Evolutionary conservation across 2,797 vertebrate genomes (phyloP), one percentile per base, ranked within the genome.

Genomic region (Huso huso): DNA sequence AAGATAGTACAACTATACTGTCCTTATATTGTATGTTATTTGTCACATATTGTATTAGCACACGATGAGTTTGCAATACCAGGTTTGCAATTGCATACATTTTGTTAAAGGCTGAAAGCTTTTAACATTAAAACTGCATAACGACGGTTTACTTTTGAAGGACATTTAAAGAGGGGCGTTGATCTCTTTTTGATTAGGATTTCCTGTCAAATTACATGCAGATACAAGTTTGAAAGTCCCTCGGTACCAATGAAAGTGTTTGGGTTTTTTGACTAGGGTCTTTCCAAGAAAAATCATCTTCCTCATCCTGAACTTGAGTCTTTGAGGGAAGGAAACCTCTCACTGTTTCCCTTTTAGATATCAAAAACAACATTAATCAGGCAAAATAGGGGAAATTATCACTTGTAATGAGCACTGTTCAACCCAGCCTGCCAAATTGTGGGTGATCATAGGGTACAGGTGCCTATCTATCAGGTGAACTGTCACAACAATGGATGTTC

Each of bases 311-410:
- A 62, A 37, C 37, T 66, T 75, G 62, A 63, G 63, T 64, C 59
- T 69, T 70, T 66, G 51, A 71, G 52, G 69, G 74, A 78, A 76
- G 76, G 71, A 82, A 81, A 74, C 77, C 84, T 82, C 72, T 75
- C 77, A 81, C 79, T 71, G 74, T 74, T 82, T 87, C 83, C 82
- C 75, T 71, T 83, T 80, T 78, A 75, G 78, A 83, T 83, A 77
- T 82, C 74, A 72, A 85, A 83, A 82, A 83, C 88, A 90, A 82
- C 69, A 86, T 85, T 82, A 88, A 86, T 88, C 84, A 88, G 82
- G 77, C 48, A 77, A 82, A 86, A 89, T 83, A 86, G 88, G 85
- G 82, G 84, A 85, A 88, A 89, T 84, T 79, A 82, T 88, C 85
- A 37, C 37, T 37, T 37, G 37, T 37, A 37, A 37, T 37, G 37